Evolutionary conservation across 64 coral and sea anemone species (phyloP), one percentile per base, ranked within the genome.

Genomic region (Stylophora pistillata): DNA sequence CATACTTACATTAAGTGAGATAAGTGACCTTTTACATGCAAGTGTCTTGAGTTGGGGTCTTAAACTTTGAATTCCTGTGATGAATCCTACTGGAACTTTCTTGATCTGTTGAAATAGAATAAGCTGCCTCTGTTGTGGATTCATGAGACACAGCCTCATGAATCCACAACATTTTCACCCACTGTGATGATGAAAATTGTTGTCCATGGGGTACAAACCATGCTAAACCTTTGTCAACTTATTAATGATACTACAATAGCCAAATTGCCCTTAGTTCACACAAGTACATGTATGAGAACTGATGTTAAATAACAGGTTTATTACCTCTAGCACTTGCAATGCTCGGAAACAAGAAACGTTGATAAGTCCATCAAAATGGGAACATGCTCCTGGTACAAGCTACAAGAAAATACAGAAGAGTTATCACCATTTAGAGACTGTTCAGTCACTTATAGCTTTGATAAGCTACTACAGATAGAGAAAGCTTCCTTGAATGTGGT

Each of bases 21-120:
- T 86, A 41, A 89, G 68, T 32, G 95, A 93, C 74, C 75, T 81
- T 31, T 71, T 82, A 70, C 95, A 96, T 28, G 56, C 73, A 4
- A 96, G 54, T 20, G 76, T 91, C 86, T 78, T 92, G 21, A 96
- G 85, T 28, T 93, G 95, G 15, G 91, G 79, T 64, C 95, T 89
- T 47, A 96, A 78, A 52, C 87, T 73, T 86, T 96, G 95, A 62
- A 96, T 77, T 16, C 95, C 95, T 89, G 56, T 56, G 55, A 96
- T 87, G 32, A 93, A 96, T 47, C 95, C 95, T 54, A 96, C 47
- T 81, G 95, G 95, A 25, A 96, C 91, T 76, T 96, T 96, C 59
- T 96, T 96, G 20, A 96, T 90, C 95, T 96, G 84, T 32, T 68
- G 41, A 21, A 18, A 70, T 30, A n/a, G 72, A 30, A 33, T 16